Percentiles rank a stretch among this genome's conserved stretches.
phyloP scores from a whole-genome alignment of 2,113 vertebrate genomes.

The Anas platyrhynchos region DNA sequence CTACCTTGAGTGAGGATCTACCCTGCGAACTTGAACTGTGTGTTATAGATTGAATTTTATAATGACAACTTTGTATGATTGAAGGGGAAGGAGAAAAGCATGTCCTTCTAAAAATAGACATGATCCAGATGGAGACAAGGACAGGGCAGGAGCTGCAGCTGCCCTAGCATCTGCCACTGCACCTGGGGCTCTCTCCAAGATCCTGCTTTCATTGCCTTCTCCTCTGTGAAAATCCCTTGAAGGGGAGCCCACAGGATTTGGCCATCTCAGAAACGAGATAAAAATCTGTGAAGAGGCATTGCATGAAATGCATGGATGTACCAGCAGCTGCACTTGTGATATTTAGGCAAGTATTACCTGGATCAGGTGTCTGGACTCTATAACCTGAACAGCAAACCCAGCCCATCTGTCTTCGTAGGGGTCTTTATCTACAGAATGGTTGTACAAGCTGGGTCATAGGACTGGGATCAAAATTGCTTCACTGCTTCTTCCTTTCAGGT shows the following conservation, averaged over 20 bases:
- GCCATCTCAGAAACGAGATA: background rate
- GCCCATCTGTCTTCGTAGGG: background rate
- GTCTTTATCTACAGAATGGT: background rate
- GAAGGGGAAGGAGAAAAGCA: background rate
- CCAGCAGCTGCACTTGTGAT: background rate
- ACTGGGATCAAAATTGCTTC: background rate
- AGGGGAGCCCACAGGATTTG: background rate
- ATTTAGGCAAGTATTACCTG: background rate
- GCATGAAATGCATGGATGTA: background rate
- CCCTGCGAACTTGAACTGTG: background rate
- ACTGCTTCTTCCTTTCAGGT: background rate
- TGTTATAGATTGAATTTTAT: background rate
- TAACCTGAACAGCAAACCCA: background rate
- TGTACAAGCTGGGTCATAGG: background rate
- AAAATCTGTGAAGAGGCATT: background rate
- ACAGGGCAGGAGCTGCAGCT: slow-evolving; percentile 15
- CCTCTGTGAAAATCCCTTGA: background rate
- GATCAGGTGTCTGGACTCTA: background rate
- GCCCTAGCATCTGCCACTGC: slow-evolving; percentile 10
- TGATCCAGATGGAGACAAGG: slow-evolving; percentile 27
- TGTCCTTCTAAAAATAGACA: slow-evolving; percentile 1
- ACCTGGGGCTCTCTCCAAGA: background rate
- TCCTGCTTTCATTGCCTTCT: background rate
- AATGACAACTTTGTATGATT: background rate
- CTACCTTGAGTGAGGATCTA: background rate